Conservation (phyloP, 2,113 vertebrate genomes). For the Nibea albiflora region DNA sequence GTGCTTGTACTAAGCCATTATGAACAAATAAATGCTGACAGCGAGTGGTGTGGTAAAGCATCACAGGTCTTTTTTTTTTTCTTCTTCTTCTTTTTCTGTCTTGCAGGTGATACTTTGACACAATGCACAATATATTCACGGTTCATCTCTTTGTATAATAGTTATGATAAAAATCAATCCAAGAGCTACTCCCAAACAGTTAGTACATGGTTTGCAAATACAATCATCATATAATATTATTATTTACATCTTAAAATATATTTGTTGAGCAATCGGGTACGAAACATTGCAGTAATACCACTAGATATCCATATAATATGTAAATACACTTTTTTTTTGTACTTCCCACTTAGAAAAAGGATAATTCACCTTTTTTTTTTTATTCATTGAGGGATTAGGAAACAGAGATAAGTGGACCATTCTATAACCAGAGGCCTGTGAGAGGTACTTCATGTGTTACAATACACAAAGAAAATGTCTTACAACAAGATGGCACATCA, state of each 20-base stretch:
- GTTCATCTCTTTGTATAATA: conserved; percentile 80
- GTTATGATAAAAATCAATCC: conserved; percentile 80
- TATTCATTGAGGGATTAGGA: conserved; percentile 66
- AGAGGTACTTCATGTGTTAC: conserved; percentile 82
- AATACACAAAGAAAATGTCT: conserved; percentile 76
- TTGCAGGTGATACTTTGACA: conserved; percentile 80
- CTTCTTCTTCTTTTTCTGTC: conserved; percentile 42
- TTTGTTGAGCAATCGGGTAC: conserved; percentile 81
- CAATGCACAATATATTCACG: conserved; percentile 81
- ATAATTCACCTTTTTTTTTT: conserved; percentile 67
- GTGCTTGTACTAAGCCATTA: conserved; percentile 78
- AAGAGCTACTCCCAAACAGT: conserved; percentile 82
- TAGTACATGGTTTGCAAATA: conserved; percentile 84
- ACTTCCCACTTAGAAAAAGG: conserved; percentile 75
- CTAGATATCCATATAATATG: conserved; percentile 83
- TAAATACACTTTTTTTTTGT: conserved; percentile 78
- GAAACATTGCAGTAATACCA: conserved; percentile 83
- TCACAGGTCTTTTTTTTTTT: conserved; percentile 67
- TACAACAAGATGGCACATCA: conserved; percentile 79
- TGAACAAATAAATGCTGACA: conserved; percentile 78
- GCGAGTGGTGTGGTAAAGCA: conserved; percentile 80
- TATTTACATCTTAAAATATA: conserved; percentile 86
- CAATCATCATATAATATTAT: conserved; percentile 82
- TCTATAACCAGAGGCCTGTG: conserved; percentile 76
- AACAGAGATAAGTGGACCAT: conserved; percentile 74